These are phyloP conservation scores for Channa argus DNA, from an alignment of 2,113 vertebrate species.

Conservation along the genomic window DNA sequence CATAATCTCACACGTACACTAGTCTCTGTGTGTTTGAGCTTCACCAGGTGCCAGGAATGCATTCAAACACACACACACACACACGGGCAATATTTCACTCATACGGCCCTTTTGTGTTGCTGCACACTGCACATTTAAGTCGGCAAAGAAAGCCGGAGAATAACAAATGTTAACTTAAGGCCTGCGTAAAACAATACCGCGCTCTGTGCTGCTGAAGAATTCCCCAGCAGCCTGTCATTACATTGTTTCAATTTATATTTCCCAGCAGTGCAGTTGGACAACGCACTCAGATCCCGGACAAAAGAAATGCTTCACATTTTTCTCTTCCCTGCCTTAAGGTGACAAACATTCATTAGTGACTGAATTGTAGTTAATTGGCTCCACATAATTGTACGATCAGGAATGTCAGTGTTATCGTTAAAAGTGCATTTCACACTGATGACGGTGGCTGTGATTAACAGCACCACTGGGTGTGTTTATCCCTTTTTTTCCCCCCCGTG, in stretches of 20 bases:
- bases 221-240: slow-evolving; percentile 51
- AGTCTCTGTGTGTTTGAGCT: slow-evolving; percentile 43
- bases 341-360: slow-evolving; percentile 52
- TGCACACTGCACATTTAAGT: slow-evolving; percentile 59
- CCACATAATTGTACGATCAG: slow-evolving; percentile 56
- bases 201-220: slow-evolving; percentile 46
- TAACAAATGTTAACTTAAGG: slow-evolving; percentile 59
- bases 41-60: slow-evolving; percentile 64
- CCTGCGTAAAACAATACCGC: slow-evolving; percentile 57
- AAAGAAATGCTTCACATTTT: slow-evolving; percentile 57
- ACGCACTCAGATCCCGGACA: slow-evolving; percentile 43
- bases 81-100: slow-evolving; percentile 62
- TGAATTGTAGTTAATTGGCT: slow-evolving; percentile 44
- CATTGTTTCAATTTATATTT: slow-evolving; percentile 62
- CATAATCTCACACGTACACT: too few species aligned
- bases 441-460: slow-evolving; percentile 55
- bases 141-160: slow-evolving; percentile 44
- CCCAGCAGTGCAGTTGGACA: slow-evolving; percentile 29
- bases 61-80: slow-evolving; percentile 63
- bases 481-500: neutral
- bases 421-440: slow-evolving; percentile 46
- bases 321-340: slow-evolving; percentile 16
- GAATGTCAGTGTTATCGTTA: slow-evolving; percentile 68
- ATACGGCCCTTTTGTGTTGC: slow-evolving; percentile 55
- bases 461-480: slow-evolving; percentile 51